phyloP scores from a whole-genome alignment of 2,797 vertebrate species.

The Eulemur albifrons region DNA sequence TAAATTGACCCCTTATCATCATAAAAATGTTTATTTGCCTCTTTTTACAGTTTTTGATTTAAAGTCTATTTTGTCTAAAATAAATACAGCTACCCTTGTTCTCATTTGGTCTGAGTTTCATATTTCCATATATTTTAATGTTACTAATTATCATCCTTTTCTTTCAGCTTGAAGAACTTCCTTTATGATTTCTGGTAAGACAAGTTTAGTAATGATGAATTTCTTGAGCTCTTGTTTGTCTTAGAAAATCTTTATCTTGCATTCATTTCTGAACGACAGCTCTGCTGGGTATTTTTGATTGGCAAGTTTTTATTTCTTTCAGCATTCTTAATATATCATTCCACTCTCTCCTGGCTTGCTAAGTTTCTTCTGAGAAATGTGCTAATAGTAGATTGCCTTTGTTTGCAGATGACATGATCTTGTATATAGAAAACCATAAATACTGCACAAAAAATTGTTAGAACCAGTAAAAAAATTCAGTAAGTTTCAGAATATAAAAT shows the following conservation, averaged over 20 bases:
- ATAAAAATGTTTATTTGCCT: neutral
- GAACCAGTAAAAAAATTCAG: neutral
- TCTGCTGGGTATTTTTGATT: neutral
- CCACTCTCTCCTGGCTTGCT: neutral
- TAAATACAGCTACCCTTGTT: neutral
- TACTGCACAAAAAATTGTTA: neutral
- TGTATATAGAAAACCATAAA: neutral
- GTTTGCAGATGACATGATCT: neutral
- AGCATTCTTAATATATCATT: neutral
- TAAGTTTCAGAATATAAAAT: neutral
- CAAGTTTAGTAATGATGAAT: neutral
- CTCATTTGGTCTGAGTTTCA: neutral
- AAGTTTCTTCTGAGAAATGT: neutral
- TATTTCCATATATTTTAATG: neutral
- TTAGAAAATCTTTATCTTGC: neutral
- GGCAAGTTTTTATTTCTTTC: neutral
- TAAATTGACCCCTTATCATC: neutral
- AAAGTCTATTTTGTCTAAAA: neutral
- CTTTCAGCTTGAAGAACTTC: neutral
- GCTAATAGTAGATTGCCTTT: neutral
- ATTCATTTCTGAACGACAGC: neutral
- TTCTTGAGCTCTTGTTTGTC: neutral
- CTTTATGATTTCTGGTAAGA: neutral
- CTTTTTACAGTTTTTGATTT: neutral
- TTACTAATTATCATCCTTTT: neutral